A percentile compares a stretch with the other conserved stretches of the same genome.
Conservation (phyloP, 2,797 vertebrate species). For the Pangasius larnaudii region DNA sequence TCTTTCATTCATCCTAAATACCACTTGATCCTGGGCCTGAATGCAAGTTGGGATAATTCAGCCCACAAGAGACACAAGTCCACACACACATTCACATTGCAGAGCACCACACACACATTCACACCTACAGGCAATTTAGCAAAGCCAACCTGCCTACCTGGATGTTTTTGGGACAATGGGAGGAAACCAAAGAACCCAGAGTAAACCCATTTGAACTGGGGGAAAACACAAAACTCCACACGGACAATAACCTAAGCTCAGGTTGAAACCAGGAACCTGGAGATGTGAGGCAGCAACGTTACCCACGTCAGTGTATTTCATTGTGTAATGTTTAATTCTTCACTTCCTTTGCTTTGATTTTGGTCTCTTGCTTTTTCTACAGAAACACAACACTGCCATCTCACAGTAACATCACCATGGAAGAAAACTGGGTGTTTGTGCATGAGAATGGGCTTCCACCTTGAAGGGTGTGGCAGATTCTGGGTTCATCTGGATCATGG, state of each 20-base stretch:
- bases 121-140: not conserved
- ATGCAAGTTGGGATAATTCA: not conserved
- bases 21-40: not conserved
- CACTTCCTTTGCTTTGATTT: not conserved
- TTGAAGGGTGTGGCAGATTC: slow-evolving; percentile 93
- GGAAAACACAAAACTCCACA: not conserved
- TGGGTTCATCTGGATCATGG: slow-evolving; percentile 90
- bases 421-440: not conserved
- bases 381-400: not conserved
- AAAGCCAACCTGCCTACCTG: not conserved
- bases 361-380: not conserved
- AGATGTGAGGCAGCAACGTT: not conserved
- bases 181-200: not conserved
- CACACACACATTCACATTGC: not conserved
- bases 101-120: not conserved
- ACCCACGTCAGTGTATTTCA: not conserved
- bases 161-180: not conserved
- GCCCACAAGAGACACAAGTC: not conserved
- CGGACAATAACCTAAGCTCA: not conserved
- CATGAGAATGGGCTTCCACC: slow-evolving; percentile 71
- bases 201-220: not conserved
- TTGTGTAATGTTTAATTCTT: not conserved
- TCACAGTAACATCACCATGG: not conserved
- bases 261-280: not conserved
- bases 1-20: not conserved